Evolutionary conservation across 1,140 invertebrate species (phyloP).

Genomic region (Mycetomoellerius zeteki): DNA sequence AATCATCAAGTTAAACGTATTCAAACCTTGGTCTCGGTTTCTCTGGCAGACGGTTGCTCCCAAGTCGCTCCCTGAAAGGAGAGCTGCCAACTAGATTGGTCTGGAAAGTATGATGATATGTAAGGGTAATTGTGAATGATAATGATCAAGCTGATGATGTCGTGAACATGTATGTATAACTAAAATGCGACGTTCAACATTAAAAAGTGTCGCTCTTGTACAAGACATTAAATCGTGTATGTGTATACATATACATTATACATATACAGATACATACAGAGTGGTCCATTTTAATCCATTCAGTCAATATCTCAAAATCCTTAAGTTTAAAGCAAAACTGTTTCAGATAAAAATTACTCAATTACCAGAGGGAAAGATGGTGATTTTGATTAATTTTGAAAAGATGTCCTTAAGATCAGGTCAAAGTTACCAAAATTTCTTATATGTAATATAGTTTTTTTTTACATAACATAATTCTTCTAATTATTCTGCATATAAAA

Average conservation of each 20-base stretch:
- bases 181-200: conserved; percentile 68
- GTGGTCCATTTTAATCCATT: too few species aligned
- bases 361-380: too few species aligned
- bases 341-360: too few species aligned
- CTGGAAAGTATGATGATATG: conserved; percentile 84
- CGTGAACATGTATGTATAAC: conserved; percentile 68
- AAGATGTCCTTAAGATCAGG: too few species aligned
- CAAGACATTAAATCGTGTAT: conserved; percentile 42
- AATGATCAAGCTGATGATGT: conserved; percentile 72
- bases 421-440: too few species aligned
- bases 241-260: not conserved
- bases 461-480: too few species aligned
- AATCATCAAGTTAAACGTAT: conserved; percentile 76
- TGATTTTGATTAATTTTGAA: too few species aligned
- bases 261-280: not conserved
- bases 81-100: conserved; percentile 90
- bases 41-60: conserved; percentile 94
- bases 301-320: too few species aligned
- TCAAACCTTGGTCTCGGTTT: conserved; percentile 93
- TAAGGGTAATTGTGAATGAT: conserved; percentile 73
- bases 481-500: too few species aligned
- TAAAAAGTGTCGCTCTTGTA: conserved; percentile 40
- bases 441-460: too few species aligned
- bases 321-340: too few species aligned
- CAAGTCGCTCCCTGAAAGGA: conserved; percentile 94